These are phyloP conservation scores for Grapholita molesta DNA, from an alignment of 1,140 invertebrate species.

Conservation along the genomic window DNA sequence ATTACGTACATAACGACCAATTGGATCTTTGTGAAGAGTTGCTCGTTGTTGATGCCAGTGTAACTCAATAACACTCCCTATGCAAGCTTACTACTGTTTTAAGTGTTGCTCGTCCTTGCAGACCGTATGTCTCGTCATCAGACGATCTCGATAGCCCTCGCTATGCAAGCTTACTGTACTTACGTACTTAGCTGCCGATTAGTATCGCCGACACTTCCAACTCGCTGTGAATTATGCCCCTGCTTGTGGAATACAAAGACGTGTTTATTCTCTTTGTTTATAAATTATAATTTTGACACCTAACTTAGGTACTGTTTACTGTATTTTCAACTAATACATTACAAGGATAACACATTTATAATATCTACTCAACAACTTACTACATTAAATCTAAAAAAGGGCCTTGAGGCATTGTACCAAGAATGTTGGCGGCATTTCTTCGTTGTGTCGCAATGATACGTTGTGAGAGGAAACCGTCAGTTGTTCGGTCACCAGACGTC, in stretches of 20 bases:
- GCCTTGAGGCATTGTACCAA: too few species aligned
- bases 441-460: too few species aligned
- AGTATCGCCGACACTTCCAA: constrained; percentile 3
- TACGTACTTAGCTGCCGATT: constrained; percentile 6
- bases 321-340: background rate
- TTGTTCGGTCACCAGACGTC: too few species aligned
- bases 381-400: too few species aligned
- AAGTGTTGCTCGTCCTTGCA: background rate
- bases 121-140: constrained; percentile 6
- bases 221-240: background rate
- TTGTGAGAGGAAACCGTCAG: too few species aligned
- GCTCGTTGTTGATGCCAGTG: too few species aligned
- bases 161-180: constrained; percentile 8
- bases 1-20: too few species aligned
- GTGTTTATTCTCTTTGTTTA: background rate
- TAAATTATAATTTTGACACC: background rate
- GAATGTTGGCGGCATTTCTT: too few species aligned
- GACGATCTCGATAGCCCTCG: constrained; percentile 10
- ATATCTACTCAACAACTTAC: too few species aligned
- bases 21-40: too few species aligned
- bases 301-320: background rate
- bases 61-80: background rate
- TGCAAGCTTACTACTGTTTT: background rate
- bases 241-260: background rate
- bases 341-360: too few species aligned